These are phyloP conservation scores for Rhinolophus ferrumequinum DNA, from an alignment of 2,113 vertebrate genomes.

Conservation along the genomic window DNA sequence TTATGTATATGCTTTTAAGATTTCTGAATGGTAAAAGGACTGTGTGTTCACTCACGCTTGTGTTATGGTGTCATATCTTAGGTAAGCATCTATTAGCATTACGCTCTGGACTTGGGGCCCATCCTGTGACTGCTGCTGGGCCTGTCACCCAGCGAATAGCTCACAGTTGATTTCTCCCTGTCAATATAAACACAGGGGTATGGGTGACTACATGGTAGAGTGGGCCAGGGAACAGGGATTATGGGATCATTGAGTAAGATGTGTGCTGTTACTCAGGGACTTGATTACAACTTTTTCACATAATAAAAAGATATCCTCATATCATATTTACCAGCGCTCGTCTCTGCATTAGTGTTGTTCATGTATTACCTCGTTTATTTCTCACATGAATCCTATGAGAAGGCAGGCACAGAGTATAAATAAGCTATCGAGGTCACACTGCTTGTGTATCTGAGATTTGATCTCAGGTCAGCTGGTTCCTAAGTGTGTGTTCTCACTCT, in stretches of 20 bases:
- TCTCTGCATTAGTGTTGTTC: neutral
- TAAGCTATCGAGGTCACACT: accelerated
- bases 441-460: neutral
- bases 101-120: neutral
- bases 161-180: neutral
- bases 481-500: neutral
- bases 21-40: neutral
- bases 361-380: neutral
- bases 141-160: neutral
- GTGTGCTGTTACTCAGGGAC: neutral
- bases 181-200: neutral
- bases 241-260: neutral
- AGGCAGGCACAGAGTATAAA: neutral
- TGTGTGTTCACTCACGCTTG: neutral
- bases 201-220: neutral
- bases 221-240: too few relatives aligned
- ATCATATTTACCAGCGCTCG: neutral
- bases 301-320: neutral
- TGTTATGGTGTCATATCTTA: neutral
- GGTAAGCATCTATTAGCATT: neutral
- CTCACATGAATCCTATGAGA: neutral
- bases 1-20: neutral
- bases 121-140: neutral
- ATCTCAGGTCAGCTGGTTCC: neutral
- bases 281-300: neutral